Evolutionary conservation across 2,888 invertebrate genomes (phyloP), one percentile per base, ranked within the genome.

Genomic region (Hofmannophila pseudospretella): DNA sequence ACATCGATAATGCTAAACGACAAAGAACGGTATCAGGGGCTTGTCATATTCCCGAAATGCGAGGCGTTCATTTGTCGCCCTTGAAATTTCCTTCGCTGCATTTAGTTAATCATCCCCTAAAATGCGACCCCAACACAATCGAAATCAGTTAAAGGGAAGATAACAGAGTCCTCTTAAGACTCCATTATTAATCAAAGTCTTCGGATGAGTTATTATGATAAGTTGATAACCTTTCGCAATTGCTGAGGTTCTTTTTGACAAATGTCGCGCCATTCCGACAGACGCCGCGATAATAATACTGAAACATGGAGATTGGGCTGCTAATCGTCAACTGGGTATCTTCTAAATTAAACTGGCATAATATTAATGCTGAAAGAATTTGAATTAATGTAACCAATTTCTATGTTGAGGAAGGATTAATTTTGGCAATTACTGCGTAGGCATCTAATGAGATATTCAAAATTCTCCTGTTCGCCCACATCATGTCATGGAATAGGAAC

Each of bases 121-220:
- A 37, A 36, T 41, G 36, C 45, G 38, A 49, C 44, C 50, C 53
- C 48, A 35, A 43, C 42, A 49, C 62, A 61, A 63, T 62, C 61
- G 57, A 54, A 63, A 65, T 60, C 56, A 57, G 52, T 45, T 39
- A 44, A 47, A 50, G 51, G 47, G 45, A 44, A 49, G 41, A 49
- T 51, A 28, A 29, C 27, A 22, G 9, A 14, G 27, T 28, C 8
- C 16, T 34, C 11, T 12, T 10, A 26, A 7, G 23, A n/a, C 14
- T 22, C 13, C 7, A 30, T 35, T 30, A 29, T 26, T 33, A 25
- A 33, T 25, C 16, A 33, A 14, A 33, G 26, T 26, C 26, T 25
- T 16, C 9, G 16, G 26, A 10, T 32, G 11, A 33, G 26, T 33
- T 33, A 26, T 33, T 33, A 22, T 4, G 16, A 5, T 32, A 23